Conservation (phyloP, 1,140 invertebrate genomes). For the Anastrepha obliqua region DNA sequence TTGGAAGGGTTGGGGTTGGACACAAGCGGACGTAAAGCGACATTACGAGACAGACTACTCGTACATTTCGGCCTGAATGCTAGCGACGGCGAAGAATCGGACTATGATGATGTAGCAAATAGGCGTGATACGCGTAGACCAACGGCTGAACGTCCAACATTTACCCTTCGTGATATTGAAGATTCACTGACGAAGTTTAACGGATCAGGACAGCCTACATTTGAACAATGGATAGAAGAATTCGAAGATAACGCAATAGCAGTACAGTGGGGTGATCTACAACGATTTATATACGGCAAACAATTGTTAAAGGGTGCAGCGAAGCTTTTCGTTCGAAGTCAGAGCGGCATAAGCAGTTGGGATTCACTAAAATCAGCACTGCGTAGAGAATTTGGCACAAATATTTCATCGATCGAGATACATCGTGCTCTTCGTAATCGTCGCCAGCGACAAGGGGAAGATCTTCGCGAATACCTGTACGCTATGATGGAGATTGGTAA, state of each 20-base stretch:
- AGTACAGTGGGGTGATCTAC: slow-evolving; percentile 7
- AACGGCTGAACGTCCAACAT: background rate
- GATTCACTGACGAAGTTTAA: slow-evolving; percentile 4
- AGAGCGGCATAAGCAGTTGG: background rate
- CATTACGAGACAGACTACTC: too few relatives aligned
- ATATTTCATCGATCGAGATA: background rate
- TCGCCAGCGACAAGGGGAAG: background rate
- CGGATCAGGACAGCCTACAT: background rate
- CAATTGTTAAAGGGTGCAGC: slow-evolving; percentile 16
- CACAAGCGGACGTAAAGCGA: too few relatives aligned
- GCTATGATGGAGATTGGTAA: slow-evolving; percentile 31
- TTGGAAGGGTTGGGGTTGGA: too few relatives aligned
- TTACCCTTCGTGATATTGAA: slow-evolving; percentile 39
- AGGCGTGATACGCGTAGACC: background rate
- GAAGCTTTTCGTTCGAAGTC: slow-evolving; percentile 36
- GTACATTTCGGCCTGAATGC: too few relatives aligned
- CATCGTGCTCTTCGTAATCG: background rate
- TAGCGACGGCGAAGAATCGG: background rate
- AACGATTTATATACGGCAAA: background rate
- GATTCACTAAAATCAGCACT: slow-evolving; percentile 12
- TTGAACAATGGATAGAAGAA: slow-evolving; percentile 33
- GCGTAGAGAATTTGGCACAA: background rate
- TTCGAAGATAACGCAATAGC: slow-evolving; percentile 7
- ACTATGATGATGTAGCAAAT: background rate
- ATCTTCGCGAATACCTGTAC: slow-evolving; percentile 14